These are phyloP conservation scores for Dorcus parallelipipedus DNA, from an alignment of 2,888 invertebrate species.

Conservation along the genomic window DNA sequence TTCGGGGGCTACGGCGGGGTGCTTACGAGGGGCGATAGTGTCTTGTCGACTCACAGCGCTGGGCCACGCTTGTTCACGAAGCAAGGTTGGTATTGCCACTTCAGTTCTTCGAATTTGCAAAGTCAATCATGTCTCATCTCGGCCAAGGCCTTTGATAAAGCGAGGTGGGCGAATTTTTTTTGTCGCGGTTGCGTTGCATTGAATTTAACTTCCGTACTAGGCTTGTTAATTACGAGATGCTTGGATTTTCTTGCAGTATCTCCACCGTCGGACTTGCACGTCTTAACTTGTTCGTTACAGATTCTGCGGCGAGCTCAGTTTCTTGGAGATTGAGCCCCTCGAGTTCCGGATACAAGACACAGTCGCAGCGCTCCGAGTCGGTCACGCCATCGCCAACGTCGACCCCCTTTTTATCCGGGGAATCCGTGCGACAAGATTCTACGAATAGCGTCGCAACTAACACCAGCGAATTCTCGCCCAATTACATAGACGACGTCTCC, in stretches of 20 bases:
- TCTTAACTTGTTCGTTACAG: constrained; percentile 36
- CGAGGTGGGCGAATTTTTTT: no score
- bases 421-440: constrained; percentile 32
- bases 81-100: constrained; percentile 58
- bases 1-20: constrained; percentile 77
- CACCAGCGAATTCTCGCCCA: constrained; percentile 28
- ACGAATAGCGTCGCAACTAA: constrained; percentile 29
- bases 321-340: constrained; percentile 70
- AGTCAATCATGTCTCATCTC: no score
- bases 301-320: constrained; percentile 58
- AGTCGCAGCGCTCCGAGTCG: constrained; percentile 71
- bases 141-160: no score
- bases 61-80: constrained; percentile 68
- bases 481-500: constrained; percentile 34
- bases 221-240: no score
- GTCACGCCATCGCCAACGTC: constrained; percentile 74
- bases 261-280: background rate
- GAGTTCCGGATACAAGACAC: constrained; percentile 74
- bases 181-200: no score
- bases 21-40: constrained; percentile 60
- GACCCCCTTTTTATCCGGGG: constrained; percentile 41
- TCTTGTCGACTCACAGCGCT: constrained; percentile 62
- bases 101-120: no score
- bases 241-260: background rate
- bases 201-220: no score